Base-by-base conservation (phyloP, 2,888 invertebrate genomes). In the Macrophya annulata region DNA sequence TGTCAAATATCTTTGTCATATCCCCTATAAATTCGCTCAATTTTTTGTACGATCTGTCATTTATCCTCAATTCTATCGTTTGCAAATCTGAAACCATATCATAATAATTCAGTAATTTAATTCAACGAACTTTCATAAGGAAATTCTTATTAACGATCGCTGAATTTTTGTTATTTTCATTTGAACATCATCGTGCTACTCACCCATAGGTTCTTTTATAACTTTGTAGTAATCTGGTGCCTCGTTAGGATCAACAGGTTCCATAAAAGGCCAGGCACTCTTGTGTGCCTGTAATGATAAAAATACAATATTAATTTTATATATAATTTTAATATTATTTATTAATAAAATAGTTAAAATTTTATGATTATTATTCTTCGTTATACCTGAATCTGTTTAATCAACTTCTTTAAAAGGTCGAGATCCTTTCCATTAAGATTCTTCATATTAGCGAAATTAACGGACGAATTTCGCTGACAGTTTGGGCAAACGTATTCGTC, bases 1-100 rank as follows among this genome's bases (percentile, higher is more conserved):
- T 99, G 94, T 99, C 99, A 94, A 99, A 99, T 92, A 99, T 98
- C 94, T 98, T 98, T 87, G 98, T 99, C 96, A 99, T 98, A 93
- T 99, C 99, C 93, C 98, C 98, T 92, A 99, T 98, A 94, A 99
- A 99, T 93, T 99, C 99, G 93, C 98, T 97, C 89, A 99, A 95
- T 93, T 97, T 97, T 92, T 96, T 96, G 94, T 99, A 99, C 81
- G 95, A 95, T 92, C 96, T 96, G 89, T 96, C 96, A 91, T 96
- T 96, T 93, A 99, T 96, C 94, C 98, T 97, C 88, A 95, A 95
- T 94, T 98, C 98, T 89, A 99, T 97, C 90, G 97, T 98, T 93
- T 98, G 97, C 89, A 99, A 95, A 96, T 99, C 99, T 99, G 95
- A 37, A 94, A 94, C 87, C 87, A 87, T 55, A 48, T 51, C 55